These are phyloP conservation scores for Eulemur albifrons DNA, from an alignment of 2,797 vertebrate genomes.

Conservation along the genomic window DNA sequence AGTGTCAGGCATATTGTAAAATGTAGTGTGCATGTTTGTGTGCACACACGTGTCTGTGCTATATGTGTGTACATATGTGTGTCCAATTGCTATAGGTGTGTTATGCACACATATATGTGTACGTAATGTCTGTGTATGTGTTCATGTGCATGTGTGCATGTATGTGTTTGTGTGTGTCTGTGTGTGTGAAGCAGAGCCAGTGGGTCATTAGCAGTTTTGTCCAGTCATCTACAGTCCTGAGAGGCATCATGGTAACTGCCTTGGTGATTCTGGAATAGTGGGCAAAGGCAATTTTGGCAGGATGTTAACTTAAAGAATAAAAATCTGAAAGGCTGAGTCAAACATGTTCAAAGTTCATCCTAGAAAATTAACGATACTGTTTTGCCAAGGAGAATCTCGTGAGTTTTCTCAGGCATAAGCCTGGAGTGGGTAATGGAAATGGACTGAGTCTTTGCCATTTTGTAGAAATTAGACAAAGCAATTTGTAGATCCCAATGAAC, in stretches of 20 bases:
- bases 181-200: not conserved
- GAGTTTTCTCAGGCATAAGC: not conserved
- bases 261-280: not conserved
- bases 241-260: not conserved
- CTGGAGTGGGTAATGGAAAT: not conserved
- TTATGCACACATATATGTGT: not conserved
- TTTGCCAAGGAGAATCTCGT: slow-evolving; percentile 28
- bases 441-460: not conserved
- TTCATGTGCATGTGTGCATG: not conserved
- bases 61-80: not conserved
- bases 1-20: slow-evolving; percentile 5
- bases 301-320: slow-evolving; percentile 35
- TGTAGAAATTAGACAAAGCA: slow-evolving; percentile 22
- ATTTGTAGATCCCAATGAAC: not conserved
- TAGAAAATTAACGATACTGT: slow-evolving; percentile 33
- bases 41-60: not conserved
- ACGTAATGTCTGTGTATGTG: not conserved
- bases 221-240: not conserved
- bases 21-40: not conserved
- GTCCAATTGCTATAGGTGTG: not conserved
- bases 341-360: not conserved
- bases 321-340: not conserved
- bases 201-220: slow-evolving; percentile 3
- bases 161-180: not conserved
- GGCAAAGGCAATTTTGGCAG: slow-evolving; percentile 13